phyloP scores from a whole-genome alignment of 2,888 invertebrate genomes.

The Sicus ferrugineus region DNA sequence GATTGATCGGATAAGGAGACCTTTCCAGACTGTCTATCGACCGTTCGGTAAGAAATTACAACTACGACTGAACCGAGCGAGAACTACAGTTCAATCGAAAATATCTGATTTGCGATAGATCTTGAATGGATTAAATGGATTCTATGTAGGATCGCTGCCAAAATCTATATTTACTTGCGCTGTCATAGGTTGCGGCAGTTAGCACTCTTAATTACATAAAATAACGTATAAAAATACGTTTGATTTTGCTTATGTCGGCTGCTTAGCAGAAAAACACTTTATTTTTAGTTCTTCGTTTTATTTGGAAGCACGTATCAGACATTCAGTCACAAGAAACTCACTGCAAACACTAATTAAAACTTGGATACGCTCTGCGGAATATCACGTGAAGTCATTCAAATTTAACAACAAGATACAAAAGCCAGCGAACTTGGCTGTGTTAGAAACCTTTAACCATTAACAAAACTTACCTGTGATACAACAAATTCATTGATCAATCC shows the following conservation, averaged over 20 bases:
- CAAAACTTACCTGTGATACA: too few relatives aligned
- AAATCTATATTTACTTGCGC: slow-evolving; percentile 49
- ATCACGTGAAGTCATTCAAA: neutral
- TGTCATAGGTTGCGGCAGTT: slow-evolving; percentile 44
- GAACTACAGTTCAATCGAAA: slow-evolving; percentile 48
- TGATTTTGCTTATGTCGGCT: slow-evolving; percentile 28
- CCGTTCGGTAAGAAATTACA: slow-evolving; percentile 64
- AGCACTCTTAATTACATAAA: slow-evolving; percentile 50
- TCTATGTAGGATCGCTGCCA: slow-evolving; percentile 50
- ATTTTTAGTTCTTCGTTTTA: slow-evolving; percentile 5
- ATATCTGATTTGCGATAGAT: slow-evolving; percentile 40
- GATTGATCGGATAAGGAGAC: slow-evolving; percentile 52
- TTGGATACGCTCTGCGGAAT: neutral
- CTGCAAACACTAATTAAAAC: neutral
- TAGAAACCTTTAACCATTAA: too few relatives aligned
- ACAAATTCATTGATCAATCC: too few relatives aligned
- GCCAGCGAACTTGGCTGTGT: too few relatives aligned
- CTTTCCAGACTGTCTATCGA: slow-evolving; percentile 55
- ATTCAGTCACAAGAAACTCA: neutral
- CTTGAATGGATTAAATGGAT: slow-evolving; percentile 19
- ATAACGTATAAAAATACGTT: slow-evolving; percentile 31
- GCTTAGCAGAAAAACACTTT: slow-evolving; percentile 3
- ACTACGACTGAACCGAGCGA: slow-evolving; percentile 61
- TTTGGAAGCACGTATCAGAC: neutral
- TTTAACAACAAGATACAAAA: neutral